A percentile compares a stretch with the other conserved stretches of the same genome.
Conservation (phyloP, 2,888 invertebrate species). For the Aphidoletes aphidimyza region DNA sequence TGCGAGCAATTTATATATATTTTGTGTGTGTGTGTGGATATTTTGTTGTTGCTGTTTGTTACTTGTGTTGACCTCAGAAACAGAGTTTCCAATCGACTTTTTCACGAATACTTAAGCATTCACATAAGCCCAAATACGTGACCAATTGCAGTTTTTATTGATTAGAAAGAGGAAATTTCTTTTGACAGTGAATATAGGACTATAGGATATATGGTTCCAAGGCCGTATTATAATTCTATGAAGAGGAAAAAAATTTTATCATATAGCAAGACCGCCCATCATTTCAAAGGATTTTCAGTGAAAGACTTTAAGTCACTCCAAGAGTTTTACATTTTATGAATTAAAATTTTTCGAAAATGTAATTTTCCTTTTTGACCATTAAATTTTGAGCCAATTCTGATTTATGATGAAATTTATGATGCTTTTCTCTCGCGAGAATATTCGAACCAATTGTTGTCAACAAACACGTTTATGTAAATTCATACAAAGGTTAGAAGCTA, state of each 20-base stretch:
- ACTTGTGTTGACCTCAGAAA: constrained; percentile 5
- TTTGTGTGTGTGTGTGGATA: neutral
- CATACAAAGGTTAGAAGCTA: too few species aligned
- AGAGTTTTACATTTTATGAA: too few species aligned
- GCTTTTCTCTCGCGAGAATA: too few species aligned
- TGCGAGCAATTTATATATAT: constrained; percentile 37
- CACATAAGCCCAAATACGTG: constrained; percentile 29
- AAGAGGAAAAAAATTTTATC: neutral
- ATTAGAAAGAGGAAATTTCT: neutral
- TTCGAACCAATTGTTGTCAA: too few species aligned
- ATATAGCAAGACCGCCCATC: neutral
- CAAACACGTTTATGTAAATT: too few species aligned
- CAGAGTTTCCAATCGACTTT: neutral
- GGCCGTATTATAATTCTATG: neutral
- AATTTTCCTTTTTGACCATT: too few species aligned
- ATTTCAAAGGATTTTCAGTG: neutral
- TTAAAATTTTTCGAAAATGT: too few species aligned
- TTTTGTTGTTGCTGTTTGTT: too few species aligned
- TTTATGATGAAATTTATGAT: too few species aligned
- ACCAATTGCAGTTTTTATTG: constrained; percentile 45
- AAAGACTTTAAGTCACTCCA: neutral
- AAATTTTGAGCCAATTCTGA: too few species aligned
- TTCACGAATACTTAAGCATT: constrained; percentile 29
- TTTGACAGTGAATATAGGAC: too few species aligned
- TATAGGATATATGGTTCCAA: too few species aligned